A percentile compares a stretch with the other conserved stretches of the same genome.
Evolutionary conservation across 2,888 invertebrate species (phyloP).

Genomic region (Acheta domesticus): DNA sequence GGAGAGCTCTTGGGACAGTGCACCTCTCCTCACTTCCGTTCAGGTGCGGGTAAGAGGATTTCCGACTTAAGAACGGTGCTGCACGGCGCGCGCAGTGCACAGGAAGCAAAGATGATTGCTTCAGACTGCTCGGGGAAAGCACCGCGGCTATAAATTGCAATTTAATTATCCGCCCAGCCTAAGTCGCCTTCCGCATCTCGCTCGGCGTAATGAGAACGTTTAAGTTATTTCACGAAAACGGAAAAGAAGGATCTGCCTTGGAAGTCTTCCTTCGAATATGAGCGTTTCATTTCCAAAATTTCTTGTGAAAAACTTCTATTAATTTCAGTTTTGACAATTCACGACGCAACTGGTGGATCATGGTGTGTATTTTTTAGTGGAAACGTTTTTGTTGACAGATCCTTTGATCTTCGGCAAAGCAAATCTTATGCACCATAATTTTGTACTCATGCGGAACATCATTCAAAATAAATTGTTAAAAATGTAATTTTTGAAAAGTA

Average conservation of each 20-base stretch:
- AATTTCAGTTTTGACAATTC: not conserved
- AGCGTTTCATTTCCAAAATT: not conserved
- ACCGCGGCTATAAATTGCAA: constrained; percentile 1
- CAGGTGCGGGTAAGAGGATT: constrained; percentile 18
- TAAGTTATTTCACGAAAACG: not conserved
- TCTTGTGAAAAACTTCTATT: not conserved
- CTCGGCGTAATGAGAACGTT: constrained; percentile 3
- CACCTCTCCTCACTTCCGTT: not conserved
- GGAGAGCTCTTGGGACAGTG: not conserved
- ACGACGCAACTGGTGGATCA: not conserved
- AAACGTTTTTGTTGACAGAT: not conserved
- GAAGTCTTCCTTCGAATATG: not conserved
- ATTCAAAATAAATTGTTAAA: no score
- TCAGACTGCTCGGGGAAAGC: constrained; percentile 18
- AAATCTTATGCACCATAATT: no score
- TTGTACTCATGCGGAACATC: no score
- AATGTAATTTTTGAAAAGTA: no score
- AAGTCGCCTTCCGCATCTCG: constrained; percentile 1
- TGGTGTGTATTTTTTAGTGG: not conserved
- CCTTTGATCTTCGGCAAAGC: not conserved
- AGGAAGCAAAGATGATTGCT: constrained; percentile 18
- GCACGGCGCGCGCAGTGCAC: not conserved
- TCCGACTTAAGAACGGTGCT: not conserved
- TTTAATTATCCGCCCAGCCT: constrained; percentile 6
- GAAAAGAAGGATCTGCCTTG: not conserved